A percentile compares a stretch with the other conserved stretches of the same genome.
Evolutionary conservation across 2,888 invertebrate species (phyloP).

Genomic region (Lepidocyrtoides sp.): DNA sequence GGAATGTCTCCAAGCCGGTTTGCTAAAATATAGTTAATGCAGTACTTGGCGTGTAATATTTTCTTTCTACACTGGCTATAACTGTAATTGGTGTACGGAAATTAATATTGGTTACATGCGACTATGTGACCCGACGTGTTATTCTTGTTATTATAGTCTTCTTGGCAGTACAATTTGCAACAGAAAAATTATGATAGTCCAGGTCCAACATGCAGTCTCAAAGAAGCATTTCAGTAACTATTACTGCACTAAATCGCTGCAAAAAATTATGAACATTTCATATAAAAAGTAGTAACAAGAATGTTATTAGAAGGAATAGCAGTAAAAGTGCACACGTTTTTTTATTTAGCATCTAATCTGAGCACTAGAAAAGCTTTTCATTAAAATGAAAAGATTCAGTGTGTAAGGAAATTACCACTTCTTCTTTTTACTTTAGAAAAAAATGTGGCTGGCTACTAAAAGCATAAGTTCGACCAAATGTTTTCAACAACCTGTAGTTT

Average conservation of each 20-base stretch:
- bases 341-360: conserved; percentile 25
- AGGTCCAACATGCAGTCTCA: too few species aligned
- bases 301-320: neutral
- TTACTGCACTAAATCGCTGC: neutral
- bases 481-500: conserved; percentile 15
- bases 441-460: neutral
- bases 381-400: neutral
- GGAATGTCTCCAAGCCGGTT: too few species aligned
- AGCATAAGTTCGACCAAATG: neutral
- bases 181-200: too few species aligned
- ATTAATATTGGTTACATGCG: too few species aligned
- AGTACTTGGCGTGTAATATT: too few species aligned
- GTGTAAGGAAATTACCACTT: neutral
- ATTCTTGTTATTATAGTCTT: too few species aligned
- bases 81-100: too few species aligned
- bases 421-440: neutral
- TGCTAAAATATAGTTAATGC: too few species aligned
- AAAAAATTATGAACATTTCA: too few species aligned
- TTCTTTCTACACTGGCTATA: too few species aligned
- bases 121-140: too few species aligned
- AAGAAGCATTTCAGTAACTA: neutral
- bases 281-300: neutral
- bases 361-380: neutral
- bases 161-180: too few species aligned
- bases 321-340: neutral